phyloP scores from a whole-genome alignment of 1,140 invertebrate genomes.

The Tyrophagus putrescentiae region DNA sequence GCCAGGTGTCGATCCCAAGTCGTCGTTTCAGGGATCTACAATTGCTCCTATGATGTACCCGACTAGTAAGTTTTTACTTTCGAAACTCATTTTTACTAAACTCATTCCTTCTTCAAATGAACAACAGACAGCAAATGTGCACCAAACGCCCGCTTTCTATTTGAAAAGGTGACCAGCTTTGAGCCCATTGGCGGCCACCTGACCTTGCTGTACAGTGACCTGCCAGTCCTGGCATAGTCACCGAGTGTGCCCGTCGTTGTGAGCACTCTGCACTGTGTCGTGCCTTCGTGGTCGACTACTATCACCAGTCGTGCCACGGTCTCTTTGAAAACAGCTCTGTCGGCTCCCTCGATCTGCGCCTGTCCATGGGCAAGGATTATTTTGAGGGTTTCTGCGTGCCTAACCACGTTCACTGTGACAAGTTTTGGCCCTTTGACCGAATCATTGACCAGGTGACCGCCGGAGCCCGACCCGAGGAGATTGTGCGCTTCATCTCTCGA shows the following conservation, averaged over 20 bases:
- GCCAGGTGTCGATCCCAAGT: no score
- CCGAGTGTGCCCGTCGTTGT: constrained; percentile 33
- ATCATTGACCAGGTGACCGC: constrained; percentile 35
- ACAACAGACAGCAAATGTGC: constrained; percentile 24
- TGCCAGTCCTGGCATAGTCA: constrained; percentile 32
- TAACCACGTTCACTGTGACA: constrained; percentile 22
- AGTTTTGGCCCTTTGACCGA: constrained; percentile 38
- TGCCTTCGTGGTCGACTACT: constrained; percentile 37
- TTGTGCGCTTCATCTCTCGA: constrained; percentile 32
- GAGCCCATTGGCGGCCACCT: constrained; percentile 33
- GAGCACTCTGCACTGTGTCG: constrained; percentile 32
- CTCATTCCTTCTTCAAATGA: background rate
- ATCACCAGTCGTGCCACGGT: constrained; percentile 34
- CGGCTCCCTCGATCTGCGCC: constrained; percentile 32
- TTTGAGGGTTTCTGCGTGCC: constrained; percentile 37
- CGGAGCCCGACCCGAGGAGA: constrained; percentile 30
- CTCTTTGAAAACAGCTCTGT: constrained; percentile 31
- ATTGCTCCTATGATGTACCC: background rate
- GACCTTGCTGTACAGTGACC: constrained; percentile 30
- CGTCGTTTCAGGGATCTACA: no score
- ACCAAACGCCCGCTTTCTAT: constrained; percentile 32
- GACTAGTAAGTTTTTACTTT: constrained; percentile 1
- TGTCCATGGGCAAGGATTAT: constrained; percentile 34
- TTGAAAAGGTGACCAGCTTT: constrained; percentile 36
- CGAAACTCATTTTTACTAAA: background rate